Evolutionary conservation across 2,113 vertebrate species (phyloP).

Genomic region (Chloroceryle aenea): DNA sequence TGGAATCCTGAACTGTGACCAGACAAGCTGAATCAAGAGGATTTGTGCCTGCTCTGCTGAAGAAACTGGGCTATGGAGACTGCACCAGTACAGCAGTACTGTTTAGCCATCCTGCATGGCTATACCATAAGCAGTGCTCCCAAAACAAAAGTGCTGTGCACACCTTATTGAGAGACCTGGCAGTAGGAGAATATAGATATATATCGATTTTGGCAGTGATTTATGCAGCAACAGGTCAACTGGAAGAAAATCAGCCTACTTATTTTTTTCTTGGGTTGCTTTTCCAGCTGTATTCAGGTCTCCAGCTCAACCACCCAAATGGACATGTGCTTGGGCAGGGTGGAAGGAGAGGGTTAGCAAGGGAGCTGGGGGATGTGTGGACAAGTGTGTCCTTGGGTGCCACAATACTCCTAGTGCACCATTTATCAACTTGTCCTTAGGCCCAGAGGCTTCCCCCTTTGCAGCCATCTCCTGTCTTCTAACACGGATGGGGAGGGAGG

Average conservation of each 20-base stretch:
- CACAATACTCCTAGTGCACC: not conserved
- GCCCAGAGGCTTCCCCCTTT: not conserved
- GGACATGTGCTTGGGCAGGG: not conserved
- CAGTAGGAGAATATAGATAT: not conserved
- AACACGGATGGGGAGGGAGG: not conserved
- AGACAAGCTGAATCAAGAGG: not conserved
- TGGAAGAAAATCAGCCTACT: not conserved
- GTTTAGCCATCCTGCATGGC: not conserved
- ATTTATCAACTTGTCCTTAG: not conserved
- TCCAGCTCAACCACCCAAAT: not conserved
- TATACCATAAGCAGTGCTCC: not conserved
- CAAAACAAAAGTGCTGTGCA: not conserved
- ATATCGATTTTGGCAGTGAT: not conserved
- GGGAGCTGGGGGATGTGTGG: not conserved
- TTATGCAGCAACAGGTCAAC: not conserved
- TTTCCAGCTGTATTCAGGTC: not conserved
- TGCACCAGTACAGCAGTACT: accelerated
- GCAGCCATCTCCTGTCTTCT: not conserved
- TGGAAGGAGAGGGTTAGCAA: not conserved
- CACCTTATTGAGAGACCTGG: not conserved
- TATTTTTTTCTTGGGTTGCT: accelerated
- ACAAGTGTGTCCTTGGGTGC: not conserved
- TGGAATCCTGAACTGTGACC: not conserved
- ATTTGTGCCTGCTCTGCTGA: not conserved
- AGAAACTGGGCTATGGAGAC: too few relatives aligned